phyloP scores from a whole-genome alignment of 2,113 vertebrate species.

The Cyprinodon tularosa region DNA sequence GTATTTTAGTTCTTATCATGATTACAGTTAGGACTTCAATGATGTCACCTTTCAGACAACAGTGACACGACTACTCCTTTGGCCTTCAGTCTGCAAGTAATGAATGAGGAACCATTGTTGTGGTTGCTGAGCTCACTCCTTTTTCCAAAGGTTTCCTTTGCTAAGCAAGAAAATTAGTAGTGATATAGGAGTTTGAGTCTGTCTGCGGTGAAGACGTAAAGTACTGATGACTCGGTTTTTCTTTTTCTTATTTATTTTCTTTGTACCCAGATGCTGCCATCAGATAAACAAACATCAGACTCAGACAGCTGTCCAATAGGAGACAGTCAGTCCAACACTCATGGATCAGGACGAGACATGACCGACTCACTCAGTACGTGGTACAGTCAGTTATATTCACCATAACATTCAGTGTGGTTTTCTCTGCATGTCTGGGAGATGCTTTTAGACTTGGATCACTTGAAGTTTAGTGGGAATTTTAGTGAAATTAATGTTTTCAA shows the following conservation, averaged over 20 bases:
- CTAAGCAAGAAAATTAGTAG: slow-evolving; percentile 14
- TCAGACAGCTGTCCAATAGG: slow-evolving; percentile 70
- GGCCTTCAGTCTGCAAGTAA: slow-evolving; percentile 35
- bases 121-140: slow-evolving; percentile 39
- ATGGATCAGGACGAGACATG: slow-evolving; percentile 50
- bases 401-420: neutral
- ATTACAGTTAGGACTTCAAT: slow-evolving; percentile 23
- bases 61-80: slow-evolving; percentile 57
- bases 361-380: slow-evolving; percentile 67
- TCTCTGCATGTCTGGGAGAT: neutral
- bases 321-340: slow-evolving; percentile 43
- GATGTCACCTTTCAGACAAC: slow-evolving; percentile 41
- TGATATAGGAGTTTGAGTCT: slow-evolving; percentile 34
- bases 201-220: slow-evolving; percentile 1
- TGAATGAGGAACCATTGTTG: slow-evolving; percentile 48
- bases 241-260: neutral
- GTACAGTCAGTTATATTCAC: neutral
- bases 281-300: slow-evolving; percentile 68
- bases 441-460: neutral
- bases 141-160: slow-evolving; percentile 30
- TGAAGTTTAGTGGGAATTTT: neutral
- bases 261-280: slow-evolving; percentile 55
- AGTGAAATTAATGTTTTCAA: neutral
- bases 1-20: slow-evolving; percentile 7
- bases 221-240: neutral